Evolutionary conservation across 2,113 vertebrate species (phyloP), one percentile per base, ranked within the genome.

Genomic region (Lophius piscatorius): DNA sequence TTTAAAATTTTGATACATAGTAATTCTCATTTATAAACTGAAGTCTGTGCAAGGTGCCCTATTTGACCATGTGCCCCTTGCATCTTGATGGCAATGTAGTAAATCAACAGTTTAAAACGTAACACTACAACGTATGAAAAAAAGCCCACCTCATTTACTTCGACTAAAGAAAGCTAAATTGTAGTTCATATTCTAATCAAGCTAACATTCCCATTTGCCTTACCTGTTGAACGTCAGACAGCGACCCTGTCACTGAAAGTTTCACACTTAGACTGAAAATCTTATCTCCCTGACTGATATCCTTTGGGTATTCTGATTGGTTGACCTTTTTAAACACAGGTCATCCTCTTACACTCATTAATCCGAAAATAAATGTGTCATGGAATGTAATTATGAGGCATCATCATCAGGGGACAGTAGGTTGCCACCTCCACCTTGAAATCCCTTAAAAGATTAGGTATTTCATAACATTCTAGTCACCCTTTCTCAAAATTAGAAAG

Each of bases 341-440:
- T 77, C 72, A 84, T 83, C 81, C 81, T 84, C 79, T 86, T 82
- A 82, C 10, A 6, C 16, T 34, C 21, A 76, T 72, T 84, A 83
- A 82, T 80, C 79, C 66, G 68, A 65, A 74, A 75, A 78, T 71
- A 66, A 50, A 73, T n/a, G 17, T 80, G 63, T 78, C 82, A 76
- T 80, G 49, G 70, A 80, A 76, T 21, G 33, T 48, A 52, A 56
- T 76, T 58, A 71, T 63, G 42, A 29, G 26, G 42, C 38, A 45
- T 48, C 31, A 44, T 69, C 49, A 67, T 73, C 39, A 22, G 55
- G n/a, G 12, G 51, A 73, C 23, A 48, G 31, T 26, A 63, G 42
- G 68, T 60, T 56, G 14, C 21, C 22, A 55, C 60, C 57, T 44
- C 78, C 33, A 69, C 68, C 56, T 74, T 72, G 45, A 63, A 63